Evolutionary conservation across 2,888 invertebrate genomes (phyloP).

Genomic region (Rotaria socialis): DNA sequence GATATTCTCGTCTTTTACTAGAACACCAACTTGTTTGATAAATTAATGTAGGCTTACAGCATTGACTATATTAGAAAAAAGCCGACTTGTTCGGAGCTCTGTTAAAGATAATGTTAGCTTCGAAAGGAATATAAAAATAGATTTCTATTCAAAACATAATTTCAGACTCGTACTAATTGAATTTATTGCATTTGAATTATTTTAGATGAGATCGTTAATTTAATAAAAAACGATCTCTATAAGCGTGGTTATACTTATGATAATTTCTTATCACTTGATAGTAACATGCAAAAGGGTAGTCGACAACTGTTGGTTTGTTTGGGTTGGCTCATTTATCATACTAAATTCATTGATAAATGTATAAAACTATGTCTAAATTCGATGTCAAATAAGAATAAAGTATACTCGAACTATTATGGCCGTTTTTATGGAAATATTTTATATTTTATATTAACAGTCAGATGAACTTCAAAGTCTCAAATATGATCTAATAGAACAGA

Average conservation of each 20-base stretch:
- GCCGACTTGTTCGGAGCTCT: no score
- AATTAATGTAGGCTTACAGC: no score
- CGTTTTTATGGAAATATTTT: not conserved
- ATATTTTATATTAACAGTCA: not conserved
- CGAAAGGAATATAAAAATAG: no score
- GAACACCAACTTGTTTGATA: no score
- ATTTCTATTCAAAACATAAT: no score
- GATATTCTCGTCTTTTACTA: no score
- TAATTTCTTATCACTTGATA: not conserved
- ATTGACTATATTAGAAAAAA: no score
- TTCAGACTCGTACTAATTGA: no score
- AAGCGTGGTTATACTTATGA: constrained; percentile 29
- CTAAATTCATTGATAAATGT: not conserved
- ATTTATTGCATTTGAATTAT: no score
- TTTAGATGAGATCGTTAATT: not conserved
- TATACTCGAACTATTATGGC: not conserved
- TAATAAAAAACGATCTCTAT: not conserved
- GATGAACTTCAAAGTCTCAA: not conserved
- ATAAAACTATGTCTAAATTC: not conserved
- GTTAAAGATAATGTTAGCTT: no score
- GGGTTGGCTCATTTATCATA: constrained; percentile 12
- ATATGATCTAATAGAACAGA: not conserved
- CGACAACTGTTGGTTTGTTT: not conserved
- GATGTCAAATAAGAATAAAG: not conserved
- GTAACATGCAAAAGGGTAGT: not conserved